Base-by-base conservation (phyloP, 2,888 invertebrate species). In the Catonia carolina region DNA sequence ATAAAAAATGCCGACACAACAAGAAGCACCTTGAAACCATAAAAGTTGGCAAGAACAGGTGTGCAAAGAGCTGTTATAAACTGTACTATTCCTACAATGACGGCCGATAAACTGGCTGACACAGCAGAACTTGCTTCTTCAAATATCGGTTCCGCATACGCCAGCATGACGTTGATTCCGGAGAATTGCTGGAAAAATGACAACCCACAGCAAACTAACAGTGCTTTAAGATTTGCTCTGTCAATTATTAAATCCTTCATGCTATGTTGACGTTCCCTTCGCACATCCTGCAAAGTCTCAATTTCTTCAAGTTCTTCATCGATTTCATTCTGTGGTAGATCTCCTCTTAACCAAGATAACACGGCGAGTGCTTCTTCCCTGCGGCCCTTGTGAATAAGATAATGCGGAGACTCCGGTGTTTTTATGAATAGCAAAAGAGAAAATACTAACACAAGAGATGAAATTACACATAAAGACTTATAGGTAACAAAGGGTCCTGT, bases 101-200 rank as follows among this genome's bases (percentile, higher is more conserved):
- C 22, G 18, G 45, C 45, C 22, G 45, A 45, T 12, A 18, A 18
- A 5, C 18, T 18, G 23, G 45, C 23, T 1, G 45, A 45, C n/a
- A 45, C 6, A 14, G 18, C 14, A 18, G 45, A 45, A 2, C n/a
- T n/a, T 2, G 45, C 22, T 22, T 45, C 22, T 22, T 22, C 22
- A 22, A 45, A 45, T 14, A 45, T 45, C 2, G 45, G 45, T 27
- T 45, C 45, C 5, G 45, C 45, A 22, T 45, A 45, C 14, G 45
- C 45, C 22, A 45, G n/a, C 45, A 45, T 45, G 14, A 45, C 45
- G 22, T 45, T 45, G 22, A 45, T 45, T 22, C 45, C 45, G 22
- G 45, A 45, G 22, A 45, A 45, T 27, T 45, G 45, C 22, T 45
- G 45, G 22, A 45, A 45, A n/a, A 45, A 45, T 8, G 45, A 45